phyloP scores from a whole-genome alignment of 2,113 vertebrate genomes.

The Corydoras maculifer region DNA sequence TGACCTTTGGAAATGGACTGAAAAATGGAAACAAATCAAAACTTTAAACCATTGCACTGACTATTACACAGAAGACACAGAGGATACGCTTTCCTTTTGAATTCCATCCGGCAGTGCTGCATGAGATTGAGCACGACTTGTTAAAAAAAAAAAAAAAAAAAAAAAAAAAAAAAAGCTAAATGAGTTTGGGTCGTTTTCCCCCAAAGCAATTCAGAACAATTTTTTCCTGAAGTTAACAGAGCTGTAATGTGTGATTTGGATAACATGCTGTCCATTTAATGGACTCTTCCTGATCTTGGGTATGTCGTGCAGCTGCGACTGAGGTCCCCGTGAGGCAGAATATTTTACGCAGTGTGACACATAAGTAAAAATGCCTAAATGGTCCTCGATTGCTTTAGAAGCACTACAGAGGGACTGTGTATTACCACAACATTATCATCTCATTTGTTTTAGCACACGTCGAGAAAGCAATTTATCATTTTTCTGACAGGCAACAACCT shows the following conservation, averaged over 20 bases:
- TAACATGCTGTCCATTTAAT: neutral
- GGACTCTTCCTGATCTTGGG: neutral
- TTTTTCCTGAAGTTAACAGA: constrained; percentile 13
- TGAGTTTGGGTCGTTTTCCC: constrained; percentile 12
- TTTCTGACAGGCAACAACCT: constrained; percentile 7
- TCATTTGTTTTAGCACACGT: constrained; percentile 2
- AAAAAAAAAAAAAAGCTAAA: no score
- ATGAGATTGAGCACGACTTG: no score
- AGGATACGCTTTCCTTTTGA: no score
- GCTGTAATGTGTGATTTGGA: constrained; percentile 5
- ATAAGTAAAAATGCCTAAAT: constrained; percentile 6
- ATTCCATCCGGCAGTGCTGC: no score
- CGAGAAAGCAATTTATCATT: constrained; percentile 4
- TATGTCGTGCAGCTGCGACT: neutral
- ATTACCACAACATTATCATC: constrained; percentile 6
- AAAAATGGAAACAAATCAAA: no score
- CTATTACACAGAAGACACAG: no score
- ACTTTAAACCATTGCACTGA: no score
- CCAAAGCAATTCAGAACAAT: constrained; percentile 7
- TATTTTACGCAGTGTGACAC: neutral
- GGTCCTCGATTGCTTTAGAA: constrained; percentile 4
- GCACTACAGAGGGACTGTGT: constrained; percentile 2
- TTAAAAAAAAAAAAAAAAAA: no score
- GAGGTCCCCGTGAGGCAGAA: neutral
- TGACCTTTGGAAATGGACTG: no score